Evolutionary conservation across 2,888 invertebrate genomes (phyloP), one percentile per base, ranked within the genome.

Genomic region (Aromia moschata): DNA sequence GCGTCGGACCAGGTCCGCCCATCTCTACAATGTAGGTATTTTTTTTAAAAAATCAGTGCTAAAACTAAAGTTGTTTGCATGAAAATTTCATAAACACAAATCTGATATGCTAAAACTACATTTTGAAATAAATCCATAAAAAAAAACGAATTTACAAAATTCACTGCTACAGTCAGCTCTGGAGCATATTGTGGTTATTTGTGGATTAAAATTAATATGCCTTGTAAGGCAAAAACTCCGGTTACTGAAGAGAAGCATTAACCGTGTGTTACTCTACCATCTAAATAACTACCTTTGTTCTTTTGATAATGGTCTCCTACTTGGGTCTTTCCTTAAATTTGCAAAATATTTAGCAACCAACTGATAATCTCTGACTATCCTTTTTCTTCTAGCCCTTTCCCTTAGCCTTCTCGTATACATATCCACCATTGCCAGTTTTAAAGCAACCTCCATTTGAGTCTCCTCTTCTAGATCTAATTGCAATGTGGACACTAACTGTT

Each of bases 341-440:
- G 85, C 86, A 79, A 94, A 94, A 78, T 94, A 95, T 66, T 92
- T 88, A 0, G 93, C 88, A 1, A 96, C 94, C 12, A 98, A 84
- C 72, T 94, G 95, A 82, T 91, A 96, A 79, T 96, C 96, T 47
- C 94, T 84, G 11, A 94, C 94, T 52, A 97, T 87, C 53, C 94
- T 85, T 86, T 97, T 97, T 78, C 96, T 85, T 68, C 94, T 85
- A 38, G 92, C 92, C 63, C 97, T 84, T 78, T 97, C 97, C 49
- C 93, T 83, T 49, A 96, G 80, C 65, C 93, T 84, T 60, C 92
- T 84, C 2, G 90, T 90, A 77, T 96, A 97, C 84, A 95, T 95
- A 76, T 96, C 96, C 57, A 96, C 93, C 83, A 96, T 93, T 16
- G 95, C 91, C 69, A 96, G 81, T 81, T 96, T 96, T 25, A 96